phyloP scores from a whole-genome alignment of 2,888 invertebrate species.

The Octonoba sinensis region DNA sequence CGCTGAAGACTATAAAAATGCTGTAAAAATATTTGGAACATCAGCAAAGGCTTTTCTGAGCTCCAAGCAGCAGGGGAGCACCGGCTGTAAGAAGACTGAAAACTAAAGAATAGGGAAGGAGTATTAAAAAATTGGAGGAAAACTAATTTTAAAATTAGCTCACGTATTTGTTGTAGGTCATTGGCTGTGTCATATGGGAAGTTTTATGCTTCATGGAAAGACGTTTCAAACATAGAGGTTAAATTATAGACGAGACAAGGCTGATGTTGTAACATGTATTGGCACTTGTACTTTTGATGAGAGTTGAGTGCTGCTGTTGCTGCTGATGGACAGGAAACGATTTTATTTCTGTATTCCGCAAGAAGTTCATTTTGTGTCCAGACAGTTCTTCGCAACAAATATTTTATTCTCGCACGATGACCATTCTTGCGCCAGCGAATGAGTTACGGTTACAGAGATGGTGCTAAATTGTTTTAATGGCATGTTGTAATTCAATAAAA shows the following conservation, averaged over 20 bases:
- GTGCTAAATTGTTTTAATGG: no score
- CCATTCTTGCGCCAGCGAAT: no score
- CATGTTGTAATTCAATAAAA: no score
- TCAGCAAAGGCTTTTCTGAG: background rate
- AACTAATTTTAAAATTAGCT: constrained; percentile 58
- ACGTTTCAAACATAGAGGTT: background rate
- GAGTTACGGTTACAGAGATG: no score
- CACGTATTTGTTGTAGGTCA: constrained; percentile 41
- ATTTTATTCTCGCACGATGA: no score
- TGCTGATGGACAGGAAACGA: background rate
- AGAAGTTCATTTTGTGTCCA: background rate
- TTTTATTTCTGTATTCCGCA: background rate
- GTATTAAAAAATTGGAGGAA: background rate
- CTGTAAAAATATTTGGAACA: constrained; percentile 10
- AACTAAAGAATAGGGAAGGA: background rate
- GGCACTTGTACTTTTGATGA: constrained; percentile 5
- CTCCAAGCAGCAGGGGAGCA: background rate
- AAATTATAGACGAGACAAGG: constrained; percentile 10
- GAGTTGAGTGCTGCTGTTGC: background rate
- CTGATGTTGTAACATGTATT: constrained; percentile 7
- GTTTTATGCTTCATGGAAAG: constrained; percentile 4
- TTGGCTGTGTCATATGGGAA: constrained; percentile 43
- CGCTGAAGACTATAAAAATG: constrained; percentile 17
- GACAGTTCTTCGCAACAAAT: background rate
- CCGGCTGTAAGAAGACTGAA: background rate